Percentiles rank a stretch among this genome's conserved stretches.
phyloP scores from a whole-genome alignment of 1,140 invertebrate species.

The Anastrepha ludens region DNA sequence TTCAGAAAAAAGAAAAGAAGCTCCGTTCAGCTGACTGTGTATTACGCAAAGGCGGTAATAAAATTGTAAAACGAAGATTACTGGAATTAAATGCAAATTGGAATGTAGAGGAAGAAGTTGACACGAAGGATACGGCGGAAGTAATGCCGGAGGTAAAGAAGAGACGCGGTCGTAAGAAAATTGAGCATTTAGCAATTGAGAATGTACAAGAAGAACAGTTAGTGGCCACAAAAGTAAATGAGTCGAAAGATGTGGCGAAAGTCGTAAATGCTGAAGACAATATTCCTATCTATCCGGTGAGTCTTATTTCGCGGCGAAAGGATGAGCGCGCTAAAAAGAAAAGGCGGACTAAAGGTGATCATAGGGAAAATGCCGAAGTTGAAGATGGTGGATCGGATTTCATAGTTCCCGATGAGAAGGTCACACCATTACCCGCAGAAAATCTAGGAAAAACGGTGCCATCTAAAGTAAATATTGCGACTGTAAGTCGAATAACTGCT shows the following conservation, averaged over 20 bases:
- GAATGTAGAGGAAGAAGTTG: background rate
- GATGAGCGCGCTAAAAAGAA: background rate
- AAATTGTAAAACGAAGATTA: background rate
- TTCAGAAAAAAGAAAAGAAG: background rate
- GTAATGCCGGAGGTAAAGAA: background rate
- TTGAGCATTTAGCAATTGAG: background rate
- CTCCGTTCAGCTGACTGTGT: background rate
- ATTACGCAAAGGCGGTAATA: background rate
- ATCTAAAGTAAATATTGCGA: background rate
- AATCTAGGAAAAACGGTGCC: background rate
- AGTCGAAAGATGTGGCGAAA: background rate
- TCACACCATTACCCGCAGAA: background rate
- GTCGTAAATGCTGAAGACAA: background rate
- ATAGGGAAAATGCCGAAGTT: background rate
- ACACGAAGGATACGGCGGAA: background rate
- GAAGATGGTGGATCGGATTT: background rate
- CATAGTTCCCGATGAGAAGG: background rate
- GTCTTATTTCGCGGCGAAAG: background rate
- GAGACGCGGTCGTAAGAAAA: background rate
- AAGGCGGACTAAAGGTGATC: background rate
- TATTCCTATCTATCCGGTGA: background rate
- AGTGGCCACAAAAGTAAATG: background rate
- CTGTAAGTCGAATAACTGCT: background rate
- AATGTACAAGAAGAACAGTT: background rate
- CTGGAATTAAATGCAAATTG: background rate